phyloP scores from a whole-genome alignment of 2,113 vertebrate genomes.

The Buteo buteo region DNA sequence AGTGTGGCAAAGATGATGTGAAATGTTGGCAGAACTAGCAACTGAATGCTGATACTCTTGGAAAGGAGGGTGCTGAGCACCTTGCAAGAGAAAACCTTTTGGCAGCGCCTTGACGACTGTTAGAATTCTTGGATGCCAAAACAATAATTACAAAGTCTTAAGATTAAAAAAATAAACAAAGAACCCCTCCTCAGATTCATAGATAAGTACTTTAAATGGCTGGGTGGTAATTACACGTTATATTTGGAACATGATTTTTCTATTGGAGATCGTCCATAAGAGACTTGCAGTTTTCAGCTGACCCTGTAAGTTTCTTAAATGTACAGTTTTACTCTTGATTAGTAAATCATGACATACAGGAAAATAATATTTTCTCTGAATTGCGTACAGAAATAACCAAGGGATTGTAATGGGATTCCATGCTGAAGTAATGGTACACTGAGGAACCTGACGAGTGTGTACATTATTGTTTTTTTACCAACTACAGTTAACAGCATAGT shows the following conservation, averaged over 20 bases:
- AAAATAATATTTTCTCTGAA: neutral
- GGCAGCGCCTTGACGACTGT: neutral
- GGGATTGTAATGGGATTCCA: neutral
- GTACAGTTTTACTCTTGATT: neutral
- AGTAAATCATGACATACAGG: neutral
- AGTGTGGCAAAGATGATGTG: neutral
- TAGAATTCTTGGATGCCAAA: conserved; percentile 54
- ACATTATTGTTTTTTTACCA: neutral
- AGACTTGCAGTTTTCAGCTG: neutral
- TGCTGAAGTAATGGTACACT: neutral
- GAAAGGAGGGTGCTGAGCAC: conserved; percentile 45
- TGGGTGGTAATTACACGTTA: conserved; percentile 41
- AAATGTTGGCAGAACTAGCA: conserved; percentile 1
- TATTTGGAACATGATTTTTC: conserved; percentile 51
- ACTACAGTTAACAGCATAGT: neutral
- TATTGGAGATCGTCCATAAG: conserved; percentile 27
- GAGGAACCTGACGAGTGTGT: neutral
- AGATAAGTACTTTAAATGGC: conserved; percentile 53
- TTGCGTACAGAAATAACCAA: neutral
- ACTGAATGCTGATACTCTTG: conserved; percentile 38
- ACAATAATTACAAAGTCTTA: conserved; percentile 56
- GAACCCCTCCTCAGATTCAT: conserved; percentile 57
- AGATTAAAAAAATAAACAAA: conserved; percentile 57
- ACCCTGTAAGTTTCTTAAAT: neutral
- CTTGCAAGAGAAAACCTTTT: conserved; percentile 29